Evolutionary conservation across 1,140 invertebrate genomes (phyloP).

Genomic region (Chymomyza costata): DNA sequence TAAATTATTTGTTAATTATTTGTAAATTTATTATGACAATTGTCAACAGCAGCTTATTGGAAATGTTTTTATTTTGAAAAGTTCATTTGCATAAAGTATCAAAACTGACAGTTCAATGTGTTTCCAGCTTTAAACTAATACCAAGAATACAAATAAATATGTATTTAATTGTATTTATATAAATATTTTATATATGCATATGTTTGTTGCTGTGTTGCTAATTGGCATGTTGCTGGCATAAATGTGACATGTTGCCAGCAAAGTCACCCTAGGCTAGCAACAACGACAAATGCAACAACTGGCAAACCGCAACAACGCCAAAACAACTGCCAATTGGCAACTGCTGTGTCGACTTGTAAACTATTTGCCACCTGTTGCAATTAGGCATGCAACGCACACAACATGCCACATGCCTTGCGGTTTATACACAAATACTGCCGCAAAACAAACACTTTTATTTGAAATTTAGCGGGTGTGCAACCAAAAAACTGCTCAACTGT

Average conservation of each 20-base stretch:
- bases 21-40: constrained; percentile 41
- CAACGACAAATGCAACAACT: background rate
- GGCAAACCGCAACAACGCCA: constrained; percentile 19
- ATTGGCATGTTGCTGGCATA: constrained; percentile 41
- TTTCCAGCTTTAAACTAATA: background rate
- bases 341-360: background rate
- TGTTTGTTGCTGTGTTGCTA: constrained; percentile 25
- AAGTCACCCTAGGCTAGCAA: background rate
- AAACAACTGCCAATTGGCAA: constrained; percentile 13
- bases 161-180: too few species aligned
- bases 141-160: background rate
- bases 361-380: constrained; percentile 69
- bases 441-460: too few species aligned
- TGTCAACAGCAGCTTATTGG: too few species aligned
- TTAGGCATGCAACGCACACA: constrained; percentile 57
- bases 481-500: constrained; percentile 4
- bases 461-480: constrained; percentile 45
- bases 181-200: too few species aligned
- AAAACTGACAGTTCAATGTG: constrained; percentile 9
- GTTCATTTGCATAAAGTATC: constrained; percentile 9
- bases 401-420: constrained; percentile 50
- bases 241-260: constrained; percentile 27
- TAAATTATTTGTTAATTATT: constrained; percentile 50
- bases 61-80: too few species aligned
- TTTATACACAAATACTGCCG: too few species aligned